phyloP scores from a whole-genome alignment of 2,113 vertebrate genomes.

The Aldabrachelys gigantea region DNA sequence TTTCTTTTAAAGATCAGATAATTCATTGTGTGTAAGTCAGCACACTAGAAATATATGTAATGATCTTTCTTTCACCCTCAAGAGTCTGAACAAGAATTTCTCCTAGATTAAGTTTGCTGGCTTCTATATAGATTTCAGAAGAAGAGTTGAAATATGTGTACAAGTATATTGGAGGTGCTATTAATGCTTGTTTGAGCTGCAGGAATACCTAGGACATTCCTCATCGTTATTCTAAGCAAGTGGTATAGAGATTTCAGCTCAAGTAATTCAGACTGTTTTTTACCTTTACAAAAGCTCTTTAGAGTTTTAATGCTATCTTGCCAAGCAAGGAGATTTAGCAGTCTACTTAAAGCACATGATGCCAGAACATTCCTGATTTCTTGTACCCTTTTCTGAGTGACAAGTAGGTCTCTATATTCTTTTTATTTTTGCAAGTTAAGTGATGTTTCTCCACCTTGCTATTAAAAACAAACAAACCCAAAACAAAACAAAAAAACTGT shows the following conservation, averaged over 20 bases:
- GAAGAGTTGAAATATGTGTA: conserved; percentile 21
- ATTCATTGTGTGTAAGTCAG: conserved; percentile 48
- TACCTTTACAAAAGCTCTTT: not conserved
- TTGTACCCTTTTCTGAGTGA: conserved; percentile 17
- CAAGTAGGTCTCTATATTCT: not conserved
- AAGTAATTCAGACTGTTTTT: not conserved
- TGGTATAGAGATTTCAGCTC: not conserved
- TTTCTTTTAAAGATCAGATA: conserved; percentile 53
- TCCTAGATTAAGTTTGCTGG: conserved; percentile 31
- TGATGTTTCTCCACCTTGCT: conserved; percentile 17
- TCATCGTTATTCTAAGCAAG: conserved; percentile 29
- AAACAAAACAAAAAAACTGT: not conserved
- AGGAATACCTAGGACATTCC: conserved; percentile 33
- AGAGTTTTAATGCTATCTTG: conserved; percentile 11
- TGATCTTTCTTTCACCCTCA: conserved; percentile 49
- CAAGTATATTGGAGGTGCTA: conserved; percentile 8
- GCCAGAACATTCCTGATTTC: not conserved
- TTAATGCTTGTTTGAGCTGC: conserved; percentile 36
- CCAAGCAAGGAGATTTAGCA: not conserved
- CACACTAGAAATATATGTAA: conserved; percentile 9
- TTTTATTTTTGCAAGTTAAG: conserved; percentile 29
- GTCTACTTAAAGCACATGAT: conserved; percentile 10
- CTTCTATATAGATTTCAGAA: conserved; percentile 42
- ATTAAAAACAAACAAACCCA: not conserved
- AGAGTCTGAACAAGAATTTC: conserved; percentile 34